A percentile compares a stretch with the other conserved stretches of the same genome.
Conservation (phyloP, 2,888 invertebrate genomes). For the Lacanobia wlatinum region DNA sequence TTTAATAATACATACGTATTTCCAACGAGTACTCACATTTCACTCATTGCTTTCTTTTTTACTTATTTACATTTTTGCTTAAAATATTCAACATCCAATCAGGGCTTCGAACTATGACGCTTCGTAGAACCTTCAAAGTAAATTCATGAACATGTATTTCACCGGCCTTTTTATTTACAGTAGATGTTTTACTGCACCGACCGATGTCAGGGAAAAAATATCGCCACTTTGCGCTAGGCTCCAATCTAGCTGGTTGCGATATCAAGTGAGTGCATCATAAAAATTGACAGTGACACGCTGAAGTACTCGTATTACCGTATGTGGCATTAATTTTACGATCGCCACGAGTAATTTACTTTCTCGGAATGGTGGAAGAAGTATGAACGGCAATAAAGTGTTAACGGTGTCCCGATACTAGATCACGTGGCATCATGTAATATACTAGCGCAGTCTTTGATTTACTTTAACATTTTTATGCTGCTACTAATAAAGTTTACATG, state of each 20-base stretch:
- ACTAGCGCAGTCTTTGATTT: constrained; percentile 81
- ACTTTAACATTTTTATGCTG: constrained; percentile 83
- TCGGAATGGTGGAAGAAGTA: constrained; percentile 86
- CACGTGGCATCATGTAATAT: constrained; percentile 70
- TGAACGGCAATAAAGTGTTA: constrained; percentile 86
- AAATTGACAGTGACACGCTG: constrained; percentile 85
- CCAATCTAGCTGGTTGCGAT: constrained; percentile 69
- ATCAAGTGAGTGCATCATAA: constrained; percentile 85
- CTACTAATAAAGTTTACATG: constrained; percentile 87
- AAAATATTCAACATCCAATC: constrained; percentile 65
- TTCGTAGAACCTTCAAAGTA: constrained; percentile 36
- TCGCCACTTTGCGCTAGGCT: constrained; percentile 49
- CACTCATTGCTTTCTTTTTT: constrained; percentile 59
- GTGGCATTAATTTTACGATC: constrained; percentile 88
- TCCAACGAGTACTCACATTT: constrained; percentile 71
- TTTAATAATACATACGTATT: constrained; percentile 82
- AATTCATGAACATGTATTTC: constrained; percentile 38
- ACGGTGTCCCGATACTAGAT: constrained; percentile 81
- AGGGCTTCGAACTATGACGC: constrained; percentile 44
- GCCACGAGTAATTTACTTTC: constrained; percentile 87
- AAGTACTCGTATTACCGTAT: constrained; percentile 86
- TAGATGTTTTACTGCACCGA: constrained; percentile 27
- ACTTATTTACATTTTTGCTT: constrained; percentile 63
- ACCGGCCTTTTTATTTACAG: constrained; percentile 41
- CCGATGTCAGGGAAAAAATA: constrained; percentile 51